Percentiles rank a stretch among this genome's conserved stretches.
These are phyloP conservation scores for Eutrigla gurnardus DNA, from an alignment of 2,797 vertebrate species.

Conservation along the genomic window DNA sequence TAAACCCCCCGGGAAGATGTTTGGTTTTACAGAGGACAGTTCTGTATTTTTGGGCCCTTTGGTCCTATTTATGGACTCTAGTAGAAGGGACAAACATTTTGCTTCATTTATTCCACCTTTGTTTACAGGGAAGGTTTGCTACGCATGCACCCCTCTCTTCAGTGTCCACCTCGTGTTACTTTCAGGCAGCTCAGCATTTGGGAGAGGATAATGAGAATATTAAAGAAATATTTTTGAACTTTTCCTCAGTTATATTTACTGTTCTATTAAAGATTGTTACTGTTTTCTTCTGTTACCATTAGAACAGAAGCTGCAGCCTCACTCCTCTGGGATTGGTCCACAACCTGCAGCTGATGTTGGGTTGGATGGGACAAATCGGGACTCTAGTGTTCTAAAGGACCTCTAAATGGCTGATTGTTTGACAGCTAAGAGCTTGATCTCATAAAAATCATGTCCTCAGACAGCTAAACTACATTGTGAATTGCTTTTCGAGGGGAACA, in stretches of 20 bases:
- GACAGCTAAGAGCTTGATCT: no score
- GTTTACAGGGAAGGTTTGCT: constrained; percentile 20
- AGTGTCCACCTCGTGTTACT: not conserved
- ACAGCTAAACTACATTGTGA: no score
- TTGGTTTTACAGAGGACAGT: constrained; percentile 14
- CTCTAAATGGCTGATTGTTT: no score
- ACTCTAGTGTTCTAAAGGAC: no score
- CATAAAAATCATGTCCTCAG: no score
- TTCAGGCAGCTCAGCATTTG: not conserved
- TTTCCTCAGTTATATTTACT: not conserved
- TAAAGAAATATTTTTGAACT: constrained; percentile 1
- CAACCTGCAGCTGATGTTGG: no score
- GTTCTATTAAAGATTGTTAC: not conserved
- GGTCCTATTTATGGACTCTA: constrained; percentile 57
- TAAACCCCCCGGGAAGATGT: constrained; percentile 38
- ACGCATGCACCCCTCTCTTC: not conserved
- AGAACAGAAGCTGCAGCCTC: no score
- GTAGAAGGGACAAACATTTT: constrained; percentile 40
- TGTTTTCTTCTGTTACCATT: no score
- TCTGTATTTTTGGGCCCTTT: constrained; percentile 53
- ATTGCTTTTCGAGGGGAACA: no score
- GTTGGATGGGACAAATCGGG: no score
- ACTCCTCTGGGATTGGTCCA: no score
- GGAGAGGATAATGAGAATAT: not conserved
- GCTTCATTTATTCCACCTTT: constrained; percentile 41